A percentile compares a stretch with the other conserved stretches of the same genome.
Conservation (phyloP, 2,113 vertebrate genomes). For the Podilymbus podiceps region DNA sequence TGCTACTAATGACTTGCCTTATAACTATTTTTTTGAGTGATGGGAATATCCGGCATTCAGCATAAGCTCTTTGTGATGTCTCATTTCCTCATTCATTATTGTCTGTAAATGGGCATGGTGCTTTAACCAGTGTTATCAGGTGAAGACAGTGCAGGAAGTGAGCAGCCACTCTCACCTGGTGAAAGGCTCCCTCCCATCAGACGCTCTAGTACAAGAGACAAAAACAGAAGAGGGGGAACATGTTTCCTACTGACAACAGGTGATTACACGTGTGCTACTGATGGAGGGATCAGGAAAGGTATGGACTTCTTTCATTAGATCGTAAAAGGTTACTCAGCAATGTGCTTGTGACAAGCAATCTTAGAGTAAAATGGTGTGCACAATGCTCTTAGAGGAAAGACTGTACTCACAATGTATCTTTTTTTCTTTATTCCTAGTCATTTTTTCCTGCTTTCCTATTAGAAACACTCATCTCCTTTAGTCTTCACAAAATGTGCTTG, state of each 20-base stretch:
- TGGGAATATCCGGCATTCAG: constrained; percentile 60
- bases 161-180: constrained; percentile 90
- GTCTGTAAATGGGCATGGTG: constrained; percentile 80
- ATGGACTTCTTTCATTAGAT: constrained; percentile 77
- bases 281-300: constrained; percentile 91
- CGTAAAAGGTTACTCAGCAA: constrained; percentile 53
- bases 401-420: constrained; percentile 40
- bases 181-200: constrained; percentile 90
- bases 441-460: constrained; percentile 39
- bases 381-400: constrained; percentile 46
- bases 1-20: constrained; percentile 58
- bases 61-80: constrained; percentile 78
- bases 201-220: constrained; percentile 91
- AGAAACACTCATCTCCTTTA: background rate
- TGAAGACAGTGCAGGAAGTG: constrained; percentile 93
- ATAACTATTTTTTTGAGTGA: constrained; percentile 59
- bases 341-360: constrained; percentile 49
- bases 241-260: constrained; percentile 95
- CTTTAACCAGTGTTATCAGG: constrained; percentile 89
- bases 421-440: constrained; percentile 17
- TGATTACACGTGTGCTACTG: constrained; percentile 91
- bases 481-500: constrained; percentile 23
- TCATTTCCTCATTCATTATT: constrained; percentile 76
- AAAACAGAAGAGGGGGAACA: constrained; percentile 87
- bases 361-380: constrained; percentile 41